These are phyloP conservation scores for Helicoverpa armigera DNA, from an alignment of 1,140 invertebrate species.

Conservation along the genomic window DNA sequence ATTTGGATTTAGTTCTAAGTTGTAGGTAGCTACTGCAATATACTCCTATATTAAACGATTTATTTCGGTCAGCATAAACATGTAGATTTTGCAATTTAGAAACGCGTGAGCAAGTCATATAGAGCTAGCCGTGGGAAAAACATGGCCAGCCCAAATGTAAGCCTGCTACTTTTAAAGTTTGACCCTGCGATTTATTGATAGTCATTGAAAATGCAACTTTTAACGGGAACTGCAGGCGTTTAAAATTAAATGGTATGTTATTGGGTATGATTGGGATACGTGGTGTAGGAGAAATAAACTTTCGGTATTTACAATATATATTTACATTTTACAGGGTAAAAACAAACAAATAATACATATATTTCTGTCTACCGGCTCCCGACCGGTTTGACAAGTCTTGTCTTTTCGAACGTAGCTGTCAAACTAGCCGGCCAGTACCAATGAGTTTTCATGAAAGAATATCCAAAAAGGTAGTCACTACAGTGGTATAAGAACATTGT, in stretches of 20 bases:
- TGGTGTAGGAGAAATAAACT: no score
- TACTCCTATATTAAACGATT: conserved; percentile 15
- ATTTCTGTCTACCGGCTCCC: no score
- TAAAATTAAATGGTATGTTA: conserved; percentile 64
- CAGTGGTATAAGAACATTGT: conserved; percentile 36
- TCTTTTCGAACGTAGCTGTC: no score
- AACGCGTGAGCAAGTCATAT: neutral
- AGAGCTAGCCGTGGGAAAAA: conserved; percentile 23
- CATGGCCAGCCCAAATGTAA: conserved; percentile 5
- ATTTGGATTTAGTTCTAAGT: no score
- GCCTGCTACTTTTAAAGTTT: conserved; percentile 15
- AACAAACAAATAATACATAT: no score
- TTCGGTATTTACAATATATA: no score
- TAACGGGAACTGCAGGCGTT: conserved; percentile 86
- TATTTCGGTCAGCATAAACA: conserved; percentile 12
- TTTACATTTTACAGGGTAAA: no score
- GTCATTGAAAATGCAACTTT: conserved; percentile 70
- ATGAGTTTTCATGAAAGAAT: no score
- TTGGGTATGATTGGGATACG: conserved; percentile 41
- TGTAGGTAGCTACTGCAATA: conserved; percentile 58
- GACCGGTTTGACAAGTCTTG: no score
- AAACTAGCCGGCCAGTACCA: no score
- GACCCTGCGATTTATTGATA: conserved; percentile 48
- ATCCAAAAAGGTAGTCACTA: no score
- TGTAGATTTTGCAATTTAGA: neutral